Conservation (phyloP, 2,888 invertebrate genomes). For the Drosophila limbata region DNA sequence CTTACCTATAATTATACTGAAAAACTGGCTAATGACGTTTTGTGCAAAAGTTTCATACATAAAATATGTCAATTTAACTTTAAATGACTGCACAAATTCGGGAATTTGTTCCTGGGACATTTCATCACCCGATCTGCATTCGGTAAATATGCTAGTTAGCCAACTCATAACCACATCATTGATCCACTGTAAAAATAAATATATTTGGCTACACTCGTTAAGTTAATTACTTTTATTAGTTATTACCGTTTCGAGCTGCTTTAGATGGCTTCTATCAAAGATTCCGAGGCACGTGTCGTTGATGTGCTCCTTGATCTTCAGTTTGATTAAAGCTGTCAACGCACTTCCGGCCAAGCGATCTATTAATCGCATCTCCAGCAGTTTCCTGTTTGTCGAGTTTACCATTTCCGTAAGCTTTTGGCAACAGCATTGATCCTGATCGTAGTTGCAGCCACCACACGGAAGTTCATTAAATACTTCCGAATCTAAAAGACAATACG, state of each 20-base stretch:
- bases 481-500: conserved; percentile 36
- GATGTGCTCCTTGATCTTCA: conserved; percentile 93
- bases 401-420: conserved; percentile 88
- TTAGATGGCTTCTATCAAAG: conserved; percentile 93
- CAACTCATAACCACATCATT: conserved; percentile 94
- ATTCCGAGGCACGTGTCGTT: conserved; percentile 93
- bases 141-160: conserved; percentile 93
- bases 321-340: conserved; percentile 92
- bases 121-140: conserved; percentile 87
- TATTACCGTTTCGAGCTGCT: conserved; percentile 90
- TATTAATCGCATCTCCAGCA: conserved; percentile 91
- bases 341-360: conserved; percentile 94
- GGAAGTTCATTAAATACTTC: conserved; percentile 85
- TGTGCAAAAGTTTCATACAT: conserved; percentile 95
- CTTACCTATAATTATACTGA: conserved; percentile 95
- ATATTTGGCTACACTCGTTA: not conserved
- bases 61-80: conserved; percentile 92
- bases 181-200: conserved; percentile 89
- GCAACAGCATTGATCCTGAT: conserved; percentile 87
- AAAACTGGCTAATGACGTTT: conserved; percentile 95
- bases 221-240: not conserved
- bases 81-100: conserved; percentile 87
- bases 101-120: conserved; percentile 86
- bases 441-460: conserved; percentile 91
- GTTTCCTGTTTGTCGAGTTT: conserved; percentile 90